phyloP scores from a whole-genome alignment of 2,888 invertebrate genomes.

The Punctoribates punctum region DNA sequence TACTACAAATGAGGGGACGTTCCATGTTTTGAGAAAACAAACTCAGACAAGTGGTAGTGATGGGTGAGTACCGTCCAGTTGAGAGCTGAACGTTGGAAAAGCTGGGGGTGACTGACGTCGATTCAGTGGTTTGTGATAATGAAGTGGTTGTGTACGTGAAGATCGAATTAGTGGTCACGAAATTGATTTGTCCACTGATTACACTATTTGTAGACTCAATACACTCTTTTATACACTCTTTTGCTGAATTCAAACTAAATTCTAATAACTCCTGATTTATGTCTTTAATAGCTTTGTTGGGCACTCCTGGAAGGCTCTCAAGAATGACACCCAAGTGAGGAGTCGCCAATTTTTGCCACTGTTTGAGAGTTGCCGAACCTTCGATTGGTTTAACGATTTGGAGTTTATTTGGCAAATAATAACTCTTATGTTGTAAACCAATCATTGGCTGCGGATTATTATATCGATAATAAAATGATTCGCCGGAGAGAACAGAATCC shows the following conservation, averaged over 20 bases:
- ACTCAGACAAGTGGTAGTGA: neutral
- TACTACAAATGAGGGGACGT: neutral
- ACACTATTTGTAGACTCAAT: neutral
- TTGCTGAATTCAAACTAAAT: slow-evolving; percentile 2
- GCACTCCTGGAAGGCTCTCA: slow-evolving; percentile 57
- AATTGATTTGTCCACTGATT: slow-evolving; percentile 44
- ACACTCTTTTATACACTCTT: neutral
- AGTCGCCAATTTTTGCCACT: slow-evolving; percentile 91
- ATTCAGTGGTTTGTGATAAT: slow-evolving; percentile 42
- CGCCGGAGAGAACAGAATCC: slow-evolving; percentile 41
- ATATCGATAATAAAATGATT: slow-evolving; percentile 38
- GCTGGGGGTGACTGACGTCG: slow-evolving; percentile 41
- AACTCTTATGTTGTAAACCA: slow-evolving; percentile 44
- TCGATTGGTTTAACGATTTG: slow-evolving; percentile 83
- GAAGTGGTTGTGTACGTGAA: slow-evolving; percentile 48
- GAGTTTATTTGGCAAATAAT: slow-evolving; percentile 71
- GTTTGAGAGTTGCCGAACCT: slow-evolving; percentile 85
- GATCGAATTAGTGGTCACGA: slow-evolving; percentile 47
- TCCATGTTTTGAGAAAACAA: neutral
- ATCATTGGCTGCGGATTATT: slow-evolving; percentile 39
- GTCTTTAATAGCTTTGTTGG: slow-evolving; percentile 44
- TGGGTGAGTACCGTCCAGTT: slow-evolving; percentile 22
- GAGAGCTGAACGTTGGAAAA: slow-evolving; percentile 42
- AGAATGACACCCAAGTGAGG: slow-evolving; percentile 79
- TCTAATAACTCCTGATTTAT: slow-evolving; percentile 28